Conservation (phyloP, 1,140 invertebrate genomes). For the Megalonaias nervosa region DNA sequence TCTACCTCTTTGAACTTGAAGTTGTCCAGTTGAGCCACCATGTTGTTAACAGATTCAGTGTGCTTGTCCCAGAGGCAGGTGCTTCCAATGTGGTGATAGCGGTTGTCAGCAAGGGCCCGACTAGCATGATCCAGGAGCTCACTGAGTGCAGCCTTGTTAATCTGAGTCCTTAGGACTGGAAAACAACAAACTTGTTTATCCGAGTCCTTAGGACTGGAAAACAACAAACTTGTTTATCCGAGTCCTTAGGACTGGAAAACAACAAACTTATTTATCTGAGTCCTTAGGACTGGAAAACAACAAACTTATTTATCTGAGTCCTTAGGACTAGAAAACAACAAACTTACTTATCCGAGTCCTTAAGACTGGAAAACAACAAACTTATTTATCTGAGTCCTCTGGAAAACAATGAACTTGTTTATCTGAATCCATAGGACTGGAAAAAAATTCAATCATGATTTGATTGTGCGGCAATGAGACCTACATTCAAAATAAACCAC, state of each 20-base stretch:
- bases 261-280: slow-evolving; percentile 82
- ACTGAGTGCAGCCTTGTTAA: slow-evolving; percentile 87
- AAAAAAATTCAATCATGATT: slow-evolving; percentile 8
- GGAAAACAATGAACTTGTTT: slow-evolving; percentile 75
- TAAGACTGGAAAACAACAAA: slow-evolving; percentile 76
- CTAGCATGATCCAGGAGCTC: slow-evolving; percentile 83
- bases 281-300: slow-evolving; percentile 80
- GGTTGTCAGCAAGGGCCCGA: slow-evolving; percentile 81
- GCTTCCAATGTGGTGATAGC: slow-evolving; percentile 89
- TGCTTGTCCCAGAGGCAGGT: slow-evolving; percentile 92
- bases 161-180: slow-evolving; percentile 87
- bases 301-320: slow-evolving; percentile 73
- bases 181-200: slow-evolving; percentile 30
- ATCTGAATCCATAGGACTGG: slow-evolving; percentile 87
- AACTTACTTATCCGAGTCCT: slow-evolving; percentile 86
- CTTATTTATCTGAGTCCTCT: slow-evolving; percentile 75
- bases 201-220: background rate
- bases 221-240: slow-evolving; percentile 53
- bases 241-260: slow-evolving; percentile 76
- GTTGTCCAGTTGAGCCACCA: slow-evolving; percentile 84
- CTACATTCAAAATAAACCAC: no score
- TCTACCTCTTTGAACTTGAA: slow-evolving; percentile 74
- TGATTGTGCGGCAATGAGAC: no score
- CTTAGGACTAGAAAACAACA: slow-evolving; percentile 71
- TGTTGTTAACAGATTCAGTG: slow-evolving; percentile 85